A percentile compares a stretch with the other conserved stretches of the same genome.
These are phyloP conservation scores for Gallinago nigripennis DNA, from an alignment of 2,797 vertebrate species.

Conservation along the genomic window DNA sequence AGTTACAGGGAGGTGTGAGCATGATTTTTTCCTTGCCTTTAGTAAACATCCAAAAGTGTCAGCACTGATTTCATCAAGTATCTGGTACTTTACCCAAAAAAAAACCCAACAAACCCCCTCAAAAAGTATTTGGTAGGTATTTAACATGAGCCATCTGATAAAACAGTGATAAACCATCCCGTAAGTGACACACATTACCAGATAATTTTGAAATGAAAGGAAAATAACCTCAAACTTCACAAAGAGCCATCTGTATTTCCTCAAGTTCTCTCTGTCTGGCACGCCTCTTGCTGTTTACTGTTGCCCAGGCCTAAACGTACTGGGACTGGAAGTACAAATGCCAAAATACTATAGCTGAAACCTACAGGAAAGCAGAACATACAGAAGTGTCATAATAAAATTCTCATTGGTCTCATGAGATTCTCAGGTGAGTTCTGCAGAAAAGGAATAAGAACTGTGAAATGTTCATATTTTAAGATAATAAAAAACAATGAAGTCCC, in stretches of 20 bases:
- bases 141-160: background rate
- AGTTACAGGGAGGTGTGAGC: background rate
- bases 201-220: background rate
- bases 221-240: background rate
- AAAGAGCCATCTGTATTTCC: background rate
- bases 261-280: background rate
- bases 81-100: background rate
- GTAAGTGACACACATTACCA: background rate
- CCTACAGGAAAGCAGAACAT: background rate
- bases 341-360: background rate
- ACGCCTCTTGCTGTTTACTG: background rate
- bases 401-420: background rate
- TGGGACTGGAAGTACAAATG: background rate
- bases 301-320: background rate
- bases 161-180: background rate
- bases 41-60: background rate
- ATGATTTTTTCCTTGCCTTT: background rate
- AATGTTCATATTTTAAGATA: background rate
- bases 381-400: background rate
- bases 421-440: background rate
- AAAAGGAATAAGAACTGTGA: background rate
- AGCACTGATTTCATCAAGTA: background rate
- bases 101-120: background rate
- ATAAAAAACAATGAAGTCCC: background rate
- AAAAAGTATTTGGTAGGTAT: background rate